Evolutionary conservation across 2,797 vertebrate species (phyloP), one percentile per base, ranked within the genome.

Genomic region (Macropus fuliginosus): DNA sequence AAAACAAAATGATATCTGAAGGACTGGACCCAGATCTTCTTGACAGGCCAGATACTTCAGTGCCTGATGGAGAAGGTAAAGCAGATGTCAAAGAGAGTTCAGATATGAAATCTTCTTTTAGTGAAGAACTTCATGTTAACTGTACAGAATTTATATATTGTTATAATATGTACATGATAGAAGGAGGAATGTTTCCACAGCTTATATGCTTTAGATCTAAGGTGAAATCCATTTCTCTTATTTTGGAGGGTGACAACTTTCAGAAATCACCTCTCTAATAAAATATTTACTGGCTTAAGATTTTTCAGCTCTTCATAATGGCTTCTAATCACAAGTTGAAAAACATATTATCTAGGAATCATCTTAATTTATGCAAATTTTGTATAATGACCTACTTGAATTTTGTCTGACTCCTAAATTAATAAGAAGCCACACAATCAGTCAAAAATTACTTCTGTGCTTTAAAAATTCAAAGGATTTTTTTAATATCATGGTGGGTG

Each of bases 21-120:
- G 6, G 52, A 52, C 52, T 52, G 52, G 52, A 52, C 52, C 52
- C 52, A 52, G 52, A 6, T 52, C 52, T 52, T 52, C 52, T 8
- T 52, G 52, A 9, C 98, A 99, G 98, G 29, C 99, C 99, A 24
- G 98, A 99, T 93, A 99, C 99, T 55, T 98, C 99, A 0, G 98
- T 99, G 95, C 99, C 99, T 50, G 99, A 99, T 5, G 98, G 98
- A 92, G 99, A 97, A 94, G 97, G 98, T 4, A 98, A 98, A 59
- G 98, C 94, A 95, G 92, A 96, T 2, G 98, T 98, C 96, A 99
- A 99, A 96, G 99, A 98, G n/a, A 99, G 99, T 98, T 99, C 99
- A 13, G 99, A 99, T 89, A 99, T 99, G 4, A 99, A 99, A 98
- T 99, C 99, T 3, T 99, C 99, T 12, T 99, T 99, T 98, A 99